Conservation (phyloP, 2,113 vertebrate species). For the Potamarius usumacintae region DNA sequence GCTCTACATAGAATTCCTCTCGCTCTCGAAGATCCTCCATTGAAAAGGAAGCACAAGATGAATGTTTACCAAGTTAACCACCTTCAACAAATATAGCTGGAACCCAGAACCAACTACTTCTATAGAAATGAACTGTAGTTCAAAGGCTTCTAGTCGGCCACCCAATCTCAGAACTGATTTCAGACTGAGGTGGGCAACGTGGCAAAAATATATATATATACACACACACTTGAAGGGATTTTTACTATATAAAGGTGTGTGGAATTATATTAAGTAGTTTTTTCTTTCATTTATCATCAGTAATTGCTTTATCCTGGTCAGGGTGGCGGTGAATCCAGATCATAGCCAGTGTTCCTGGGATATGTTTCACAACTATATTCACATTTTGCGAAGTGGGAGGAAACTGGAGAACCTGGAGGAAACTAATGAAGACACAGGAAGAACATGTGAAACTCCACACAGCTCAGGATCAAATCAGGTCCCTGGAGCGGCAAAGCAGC, state of each 20-base stretch:
- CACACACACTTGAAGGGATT: neutral
- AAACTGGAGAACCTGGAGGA: neutral
- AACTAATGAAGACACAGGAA: neutral
- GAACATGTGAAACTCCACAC: neutral
- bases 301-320: neutral
- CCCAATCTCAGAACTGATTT: neutral
- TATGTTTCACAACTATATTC: neutral
- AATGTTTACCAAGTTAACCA: slow-evolving; percentile 15
- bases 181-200: neutral
- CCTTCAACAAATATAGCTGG: slow-evolving; percentile 28
- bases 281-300: neutral
- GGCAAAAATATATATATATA: neutral
- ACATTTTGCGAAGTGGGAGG: neutral
- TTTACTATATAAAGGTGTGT: neutral
- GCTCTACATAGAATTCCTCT: neutral
- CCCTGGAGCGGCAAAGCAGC: neutral
- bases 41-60: neutral
- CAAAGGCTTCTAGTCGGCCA: neutral
- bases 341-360: neutral
- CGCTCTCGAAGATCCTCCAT: neutral
- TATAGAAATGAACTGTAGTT: neutral
- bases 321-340: neutral
- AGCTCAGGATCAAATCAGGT: neutral
- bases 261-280: neutral
- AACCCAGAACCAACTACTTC: slow-evolving; percentile 4